These are phyloP conservation scores for Aphelocoma coerulescens DNA, from an alignment of 2,113 vertebrate species.

Conservation along the genomic window DNA sequence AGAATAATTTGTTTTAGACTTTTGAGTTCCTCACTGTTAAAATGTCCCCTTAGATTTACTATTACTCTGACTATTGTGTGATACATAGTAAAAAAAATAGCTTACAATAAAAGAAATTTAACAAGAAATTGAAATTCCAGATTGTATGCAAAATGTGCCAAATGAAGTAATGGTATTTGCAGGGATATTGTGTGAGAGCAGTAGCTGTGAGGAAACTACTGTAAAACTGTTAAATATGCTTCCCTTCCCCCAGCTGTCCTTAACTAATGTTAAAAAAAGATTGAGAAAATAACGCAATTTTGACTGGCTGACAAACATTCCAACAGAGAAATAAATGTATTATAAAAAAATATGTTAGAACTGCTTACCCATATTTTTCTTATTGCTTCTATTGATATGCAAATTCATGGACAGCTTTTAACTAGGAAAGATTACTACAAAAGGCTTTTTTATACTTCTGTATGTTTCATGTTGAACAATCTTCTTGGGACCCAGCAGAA, in stretches of 20 bases:
- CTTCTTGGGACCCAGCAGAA: not conserved
- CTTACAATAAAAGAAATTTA: conserved; percentile 42
- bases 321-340: not conserved
- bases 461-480: not conserved
- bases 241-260: not conserved
- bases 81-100: conserved; percentile 21
- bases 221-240: not conserved
- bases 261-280: not conserved
- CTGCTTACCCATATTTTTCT: not conserved
- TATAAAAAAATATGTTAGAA: not conserved
- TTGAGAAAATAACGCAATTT: not conserved
- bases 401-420: not conserved
- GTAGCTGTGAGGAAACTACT: conserved; percentile 18
- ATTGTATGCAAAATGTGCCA: conserved; percentile 23
- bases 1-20: conserved; percentile 65
- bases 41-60: conserved; percentile 30
- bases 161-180: conserved; percentile 54
- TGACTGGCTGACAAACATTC: conserved; percentile 5
- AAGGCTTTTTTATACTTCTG: not conserved
- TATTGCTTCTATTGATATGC: not conserved
- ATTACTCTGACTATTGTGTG: conserved; percentile 46
- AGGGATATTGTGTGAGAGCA: conserved; percentile 10
- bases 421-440: not conserved
- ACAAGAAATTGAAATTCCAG: conserved; percentile 53
- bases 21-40: conserved; percentile 48